Evolutionary conservation across 2,888 invertebrate species (phyloP).

Genomic region (Polymixis flavicincta): DNA sequence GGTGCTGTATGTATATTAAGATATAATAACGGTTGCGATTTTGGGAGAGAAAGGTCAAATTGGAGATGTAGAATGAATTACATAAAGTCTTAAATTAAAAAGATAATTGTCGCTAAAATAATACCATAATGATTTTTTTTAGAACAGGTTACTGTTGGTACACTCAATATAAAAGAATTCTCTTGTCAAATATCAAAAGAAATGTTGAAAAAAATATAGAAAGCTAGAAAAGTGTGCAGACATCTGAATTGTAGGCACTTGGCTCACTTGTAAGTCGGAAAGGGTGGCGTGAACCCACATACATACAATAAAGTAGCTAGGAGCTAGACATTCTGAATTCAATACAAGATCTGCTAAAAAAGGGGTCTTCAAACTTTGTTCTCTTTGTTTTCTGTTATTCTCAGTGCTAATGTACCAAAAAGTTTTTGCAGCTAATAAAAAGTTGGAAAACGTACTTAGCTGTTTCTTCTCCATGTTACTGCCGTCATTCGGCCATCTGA

Average conservation of each 20-base stretch:
- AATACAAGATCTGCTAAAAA: conserved; percentile 30
- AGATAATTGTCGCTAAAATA: background rate
- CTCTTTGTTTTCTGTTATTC: conserved; percentile 1
- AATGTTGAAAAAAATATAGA: background rate
- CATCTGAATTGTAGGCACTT: background rate
- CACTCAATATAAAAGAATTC: background rate
- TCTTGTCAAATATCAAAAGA: background rate
- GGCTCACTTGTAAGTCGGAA: background rate
- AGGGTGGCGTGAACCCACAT: background rate
- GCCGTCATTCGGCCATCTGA: conserved; percentile 33
- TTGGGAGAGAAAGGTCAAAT: background rate
- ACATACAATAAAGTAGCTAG: background rate
- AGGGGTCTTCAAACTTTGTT: conserved; percentile 19
- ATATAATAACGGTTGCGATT: conserved; percentile 19
- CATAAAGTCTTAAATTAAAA: background rate
- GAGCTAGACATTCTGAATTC: conserved; percentile 27
- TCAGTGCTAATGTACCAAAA: conserved; percentile 25
- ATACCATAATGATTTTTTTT: background rate
- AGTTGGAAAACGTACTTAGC: conserved; percentile 5
- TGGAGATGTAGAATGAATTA: background rate
- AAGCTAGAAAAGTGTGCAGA: background rate
- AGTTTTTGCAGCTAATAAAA: conserved; percentile 49
- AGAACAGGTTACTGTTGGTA: background rate
- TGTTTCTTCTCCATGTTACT: conserved; percentile 18
- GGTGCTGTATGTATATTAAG: conserved; percentile 25